Evolutionary conservation across 1,140 invertebrate species (phyloP).

Genomic region (Odontomachus brunneus): DNA sequence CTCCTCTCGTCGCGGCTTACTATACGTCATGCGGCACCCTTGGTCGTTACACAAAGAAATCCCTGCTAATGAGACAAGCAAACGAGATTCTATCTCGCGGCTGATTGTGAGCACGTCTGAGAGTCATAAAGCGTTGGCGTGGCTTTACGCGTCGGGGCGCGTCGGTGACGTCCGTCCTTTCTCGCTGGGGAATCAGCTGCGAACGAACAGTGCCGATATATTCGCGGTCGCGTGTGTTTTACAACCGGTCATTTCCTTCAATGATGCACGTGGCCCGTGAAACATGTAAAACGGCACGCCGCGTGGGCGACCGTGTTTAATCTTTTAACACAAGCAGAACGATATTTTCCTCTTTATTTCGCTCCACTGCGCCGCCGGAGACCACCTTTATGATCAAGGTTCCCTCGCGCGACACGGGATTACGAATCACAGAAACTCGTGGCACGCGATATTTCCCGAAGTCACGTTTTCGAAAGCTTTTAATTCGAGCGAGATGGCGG

Average conservation of each 20-base stretch:
- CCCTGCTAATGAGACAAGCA: constrained; percentile 63
- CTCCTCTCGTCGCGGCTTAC: constrained; percentile 1
- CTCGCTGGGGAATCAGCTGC: constrained; percentile 51
- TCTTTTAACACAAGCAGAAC: constrained; percentile 30
- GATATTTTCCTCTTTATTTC: constrained; percentile 42
- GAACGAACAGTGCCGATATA: constrained; percentile 38
- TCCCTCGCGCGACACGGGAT: constrained; percentile 18
- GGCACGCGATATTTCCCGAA: constrained; percentile 16
- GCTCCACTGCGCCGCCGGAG: background rate
- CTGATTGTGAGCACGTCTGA: constrained; percentile 51
- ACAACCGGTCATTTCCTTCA: constrained; percentile 19
- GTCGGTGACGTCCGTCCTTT: constrained; percentile 21
- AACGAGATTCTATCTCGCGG: constrained; percentile 33
- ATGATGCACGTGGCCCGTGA: constrained; percentile 41
- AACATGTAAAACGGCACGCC: background rate
- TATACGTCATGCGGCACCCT: background rate
- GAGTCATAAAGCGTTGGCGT: constrained; percentile 58
- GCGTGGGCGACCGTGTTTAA: constrained; percentile 5
- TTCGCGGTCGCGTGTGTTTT: constrained; percentile 14
- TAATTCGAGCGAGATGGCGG: constrained; percentile 8
- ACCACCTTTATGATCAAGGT: constrained; percentile 37
- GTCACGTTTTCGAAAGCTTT: constrained; percentile 3
- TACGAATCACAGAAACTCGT: constrained; percentile 43
- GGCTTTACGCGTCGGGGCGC: constrained; percentile 55
- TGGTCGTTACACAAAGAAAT: constrained; percentile 48